Evolutionary conservation across 92 coral and sea anemone genomes (phyloP).

Genomic region (Porites rus): DNA sequence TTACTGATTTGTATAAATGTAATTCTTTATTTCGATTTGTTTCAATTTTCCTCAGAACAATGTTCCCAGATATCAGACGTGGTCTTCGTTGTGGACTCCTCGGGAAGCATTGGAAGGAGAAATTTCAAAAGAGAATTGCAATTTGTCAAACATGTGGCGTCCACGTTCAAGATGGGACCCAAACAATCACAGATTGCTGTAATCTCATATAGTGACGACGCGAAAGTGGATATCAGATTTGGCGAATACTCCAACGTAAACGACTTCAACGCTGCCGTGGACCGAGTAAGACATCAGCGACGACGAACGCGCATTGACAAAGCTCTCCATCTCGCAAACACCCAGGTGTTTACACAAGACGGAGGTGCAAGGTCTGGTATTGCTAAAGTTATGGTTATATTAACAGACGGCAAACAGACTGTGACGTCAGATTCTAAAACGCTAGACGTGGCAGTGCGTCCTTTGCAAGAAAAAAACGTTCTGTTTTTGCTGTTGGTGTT

Average conservation of each 20-base stretch:
- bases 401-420: slow-evolving; percentile 85
- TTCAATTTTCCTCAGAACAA: neutral
- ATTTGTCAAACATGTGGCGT: slow-evolving; percentile 69
- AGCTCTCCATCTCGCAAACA: slow-evolving; percentile 67
- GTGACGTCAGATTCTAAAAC: slow-evolving; percentile 62
- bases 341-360: slow-evolving; percentile 38
- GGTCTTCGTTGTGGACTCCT: slow-evolving; percentile 79
- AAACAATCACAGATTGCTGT: slow-evolving; percentile 64
- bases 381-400: slow-evolving; percentile 75
- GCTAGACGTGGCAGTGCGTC: slow-evolving; percentile 66
- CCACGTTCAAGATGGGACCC: slow-evolving; percentile 59
- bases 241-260: slow-evolving; percentile 57
- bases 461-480: slow-evolving; percentile 67
- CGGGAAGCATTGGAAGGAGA: slow-evolving; percentile 61
- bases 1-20: too few species aligned
- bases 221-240: slow-evolving; percentile 58
- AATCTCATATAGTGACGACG: slow-evolving; percentile 71
- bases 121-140: slow-evolving; percentile 57
- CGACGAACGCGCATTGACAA: slow-evolving; percentile 75
- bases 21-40: neutral
- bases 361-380: slow-evolving; percentile 67
- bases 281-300: slow-evolving; percentile 47
- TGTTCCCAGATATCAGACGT: slow-evolving; percentile 64
- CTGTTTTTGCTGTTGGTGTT: slow-evolving; percentile 70
- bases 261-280: slow-evolving; percentile 63